Evolutionary conservation across 2,113 vertebrate species (phyloP).

Genomic region (Engraulis encrasicolus): DNA sequence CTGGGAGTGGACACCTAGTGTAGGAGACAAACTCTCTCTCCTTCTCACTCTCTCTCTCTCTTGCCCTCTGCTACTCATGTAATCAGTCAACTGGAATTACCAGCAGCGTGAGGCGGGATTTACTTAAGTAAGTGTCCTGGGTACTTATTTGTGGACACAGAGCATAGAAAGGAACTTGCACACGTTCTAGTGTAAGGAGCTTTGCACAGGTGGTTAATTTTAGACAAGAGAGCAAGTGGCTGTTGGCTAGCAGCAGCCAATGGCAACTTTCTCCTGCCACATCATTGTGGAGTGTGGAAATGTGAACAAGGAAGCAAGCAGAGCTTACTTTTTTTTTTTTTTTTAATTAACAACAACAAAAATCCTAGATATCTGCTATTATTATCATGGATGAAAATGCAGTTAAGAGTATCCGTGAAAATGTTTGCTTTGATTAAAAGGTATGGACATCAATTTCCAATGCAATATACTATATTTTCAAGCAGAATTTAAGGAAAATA

Average conservation of each 20-base stretch:
- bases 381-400: no score
- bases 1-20: constrained; percentile 31
- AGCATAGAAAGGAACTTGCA: constrained; percentile 65
- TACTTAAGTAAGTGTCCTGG: constrained; percentile 58
- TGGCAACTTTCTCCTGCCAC: neutral
- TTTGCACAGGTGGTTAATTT: constrained; percentile 62
- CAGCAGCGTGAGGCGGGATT: constrained; percentile 53
- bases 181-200: constrained; percentile 69
- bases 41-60: neutral
- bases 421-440: no score
- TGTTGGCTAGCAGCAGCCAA: neutral
- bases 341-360: no score
- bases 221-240: constrained; percentile 34
- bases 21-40: constrained; percentile 23
- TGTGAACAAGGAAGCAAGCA: neutral
- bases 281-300: neutral
- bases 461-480: no score
- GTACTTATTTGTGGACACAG: constrained; percentile 46
- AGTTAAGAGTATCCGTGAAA: no score
- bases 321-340: no score
- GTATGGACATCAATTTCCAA: no score
- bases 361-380: no score
- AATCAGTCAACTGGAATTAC: constrained; percentile 39
- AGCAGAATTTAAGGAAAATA: no score
- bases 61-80: neutral